These are phyloP conservation scores for Pan paniscus DNA, from an alignment of 2,113 vertebrate species.

Conservation along the genomic window DNA sequence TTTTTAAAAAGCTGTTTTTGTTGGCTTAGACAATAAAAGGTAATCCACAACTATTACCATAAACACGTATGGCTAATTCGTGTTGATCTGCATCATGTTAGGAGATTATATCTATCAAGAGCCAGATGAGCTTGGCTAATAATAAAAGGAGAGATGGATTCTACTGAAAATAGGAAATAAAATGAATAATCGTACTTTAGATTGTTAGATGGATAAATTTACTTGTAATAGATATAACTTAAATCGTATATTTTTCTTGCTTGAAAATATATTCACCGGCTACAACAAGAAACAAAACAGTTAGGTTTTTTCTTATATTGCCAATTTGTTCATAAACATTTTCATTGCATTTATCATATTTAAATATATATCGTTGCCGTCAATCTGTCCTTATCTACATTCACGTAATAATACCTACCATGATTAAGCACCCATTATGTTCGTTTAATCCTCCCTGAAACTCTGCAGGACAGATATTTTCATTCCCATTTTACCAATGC, in stretches of 20 bases:
- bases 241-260: neutral
- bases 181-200: neutral
- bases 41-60: neutral
- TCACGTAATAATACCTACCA: neutral
- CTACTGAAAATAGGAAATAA: neutral
- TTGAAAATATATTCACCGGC: neutral
- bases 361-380: neutral
- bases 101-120: neutral
- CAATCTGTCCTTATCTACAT: neutral
- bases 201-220: neutral
- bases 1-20: neutral
- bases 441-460: neutral
- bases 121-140: neutral
- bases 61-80: neutral
- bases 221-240: neutral
- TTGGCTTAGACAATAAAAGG: neutral
- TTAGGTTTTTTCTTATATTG: neutral
- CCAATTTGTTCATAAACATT: neutral
- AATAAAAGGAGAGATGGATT: neutral
- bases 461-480: neutral
- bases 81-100: neutral
- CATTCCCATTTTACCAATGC: neutral
- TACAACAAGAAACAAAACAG: neutral
- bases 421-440: neutral
- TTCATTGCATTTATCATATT: neutral